These are phyloP conservation scores for Beroe forskalii DNA, from an alignment of 37 sponge, comb jelly and placozoan genomes.

Conservation along the genomic window DNA sequence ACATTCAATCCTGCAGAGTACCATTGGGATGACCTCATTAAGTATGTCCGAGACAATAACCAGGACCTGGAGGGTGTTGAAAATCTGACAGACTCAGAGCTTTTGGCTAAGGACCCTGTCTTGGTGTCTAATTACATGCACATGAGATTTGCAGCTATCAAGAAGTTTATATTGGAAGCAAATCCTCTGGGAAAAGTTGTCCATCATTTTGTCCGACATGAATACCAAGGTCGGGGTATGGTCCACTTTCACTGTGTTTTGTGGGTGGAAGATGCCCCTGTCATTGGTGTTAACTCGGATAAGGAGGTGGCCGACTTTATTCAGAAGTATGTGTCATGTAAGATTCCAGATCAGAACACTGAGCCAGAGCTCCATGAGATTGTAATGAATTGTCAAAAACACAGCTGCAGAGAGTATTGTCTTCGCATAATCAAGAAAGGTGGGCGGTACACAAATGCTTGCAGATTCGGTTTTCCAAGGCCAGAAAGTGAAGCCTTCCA, in stretches of 20 bases:
- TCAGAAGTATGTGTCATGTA: slow-evolving; percentile 11
- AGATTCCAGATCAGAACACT: not conserved
- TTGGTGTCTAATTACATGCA: not conserved
- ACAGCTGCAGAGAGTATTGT: not conserved
- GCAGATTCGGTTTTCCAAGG: slow-evolving; percentile 7
- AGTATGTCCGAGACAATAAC: not conserved
- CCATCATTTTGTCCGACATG: not conserved
- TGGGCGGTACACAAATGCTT: not conserved
- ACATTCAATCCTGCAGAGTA: slow-evolving; percentile 25
- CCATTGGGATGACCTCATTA: not conserved
- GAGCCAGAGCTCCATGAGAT: slow-evolving; percentile 9
- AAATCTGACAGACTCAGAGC: not conserved
- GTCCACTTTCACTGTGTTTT: slow-evolving; percentile 20
- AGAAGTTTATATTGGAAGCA: not conserved
- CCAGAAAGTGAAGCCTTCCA: not conserved
- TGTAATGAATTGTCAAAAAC: not conserved
- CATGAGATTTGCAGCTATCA: not conserved
- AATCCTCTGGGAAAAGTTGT: slow-evolving; percentile 11
- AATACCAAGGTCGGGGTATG: slow-evolving; percentile 15
- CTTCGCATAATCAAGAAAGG: not conserved
- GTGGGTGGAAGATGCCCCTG: slow-evolving; percentile 40
- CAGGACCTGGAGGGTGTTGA: slow-evolving; percentile 16
- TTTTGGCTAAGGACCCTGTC: slow-evolving; percentile 6
- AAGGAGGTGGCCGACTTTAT: not conserved
- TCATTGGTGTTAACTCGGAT: not conserved